Conservation (phyloP, 2,113 vertebrate species). For the Psittacula cyanocephala region DNA sequence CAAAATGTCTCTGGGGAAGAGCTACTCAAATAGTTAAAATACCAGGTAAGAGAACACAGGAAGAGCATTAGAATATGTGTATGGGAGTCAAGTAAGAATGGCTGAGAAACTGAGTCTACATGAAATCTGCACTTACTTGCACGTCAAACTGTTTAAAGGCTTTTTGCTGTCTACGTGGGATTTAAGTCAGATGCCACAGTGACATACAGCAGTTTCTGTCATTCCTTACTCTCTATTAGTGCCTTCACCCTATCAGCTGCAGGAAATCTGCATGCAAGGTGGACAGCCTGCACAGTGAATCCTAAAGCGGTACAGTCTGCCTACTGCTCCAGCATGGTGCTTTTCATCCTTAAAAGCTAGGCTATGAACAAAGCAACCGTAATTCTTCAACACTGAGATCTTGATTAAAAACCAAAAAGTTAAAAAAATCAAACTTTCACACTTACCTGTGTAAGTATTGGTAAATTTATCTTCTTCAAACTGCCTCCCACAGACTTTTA, state of each 20-base stretch:
- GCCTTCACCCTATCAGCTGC: background rate
- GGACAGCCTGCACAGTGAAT: background rate
- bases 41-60: background rate
- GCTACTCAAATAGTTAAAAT: background rate
- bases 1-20: background rate
- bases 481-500: slow-evolving; percentile 66
- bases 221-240: background rate
- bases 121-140: background rate
- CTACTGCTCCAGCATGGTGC: background rate
- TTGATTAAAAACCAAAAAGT: background rate
- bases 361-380: background rate
- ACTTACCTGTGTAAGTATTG: slow-evolving; percentile 86
- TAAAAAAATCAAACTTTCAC: background rate
- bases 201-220: background rate
- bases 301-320: background rate
- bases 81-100: background rate
- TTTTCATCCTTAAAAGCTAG: background rate
- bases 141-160: background rate
- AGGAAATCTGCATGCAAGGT: background rate
- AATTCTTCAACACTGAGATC: background rate
- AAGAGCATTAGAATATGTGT: background rate
- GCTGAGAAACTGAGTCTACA: background rate
- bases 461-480: slow-evolving; percentile 78
- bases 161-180: background rate
- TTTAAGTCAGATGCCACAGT: background rate